Base-by-base conservation (phyloP, 2,113 vertebrate genomes). In the Strix uralensis region DNA sequence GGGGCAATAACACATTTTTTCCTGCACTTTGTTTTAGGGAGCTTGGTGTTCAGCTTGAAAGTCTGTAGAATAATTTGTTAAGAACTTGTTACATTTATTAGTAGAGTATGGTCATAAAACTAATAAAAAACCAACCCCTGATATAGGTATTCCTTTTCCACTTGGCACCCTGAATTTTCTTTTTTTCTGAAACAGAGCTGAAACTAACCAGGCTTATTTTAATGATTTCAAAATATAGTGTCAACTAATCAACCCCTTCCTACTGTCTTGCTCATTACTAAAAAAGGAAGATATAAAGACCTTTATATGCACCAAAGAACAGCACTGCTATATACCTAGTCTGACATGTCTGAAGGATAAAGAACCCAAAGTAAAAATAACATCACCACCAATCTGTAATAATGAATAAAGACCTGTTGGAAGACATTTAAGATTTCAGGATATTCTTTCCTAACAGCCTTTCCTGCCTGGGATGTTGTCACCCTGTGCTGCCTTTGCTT, bases 1-100 rank as follows among this genome's bases (percentile, higher is more conserved):
- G 19, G 59, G 44, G 42, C 23, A 94, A 34, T 81, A 93, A 59
- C 32, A 70, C 5, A 15, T 88, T 82, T 92, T 88, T 86, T 40
- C 47, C 65, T 93, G 38, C 30, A 52, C 21, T 93, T 91, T 82
- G 15, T 88, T 95, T 94, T 85, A 65, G 72, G 58, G 59, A 80
- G 32, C 10, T 75, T 82, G 19, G 9, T 82, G 57, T 85, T 94
- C 62, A 59, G 22, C 22, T 70, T 92, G 66, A 51, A 90, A 81
- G 29, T 79, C 55, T 87, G 66, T 55, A 58, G 47, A 84, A 54
- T 47, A 52, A 90, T 46, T 47, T 93, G 13, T 58, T 66, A 66
- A 32, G 40, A 67, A 71, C 57, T 70, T 74, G 15, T 47, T 67
- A 67, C 12, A 20, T 86, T 84, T 74, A 44, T 71, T 86, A 66